Evolutionary conservation across 2,888 invertebrate genomes (phyloP), one percentile per base, ranked within the genome.

Genomic region (Pristionchus maxplancki): DNA sequence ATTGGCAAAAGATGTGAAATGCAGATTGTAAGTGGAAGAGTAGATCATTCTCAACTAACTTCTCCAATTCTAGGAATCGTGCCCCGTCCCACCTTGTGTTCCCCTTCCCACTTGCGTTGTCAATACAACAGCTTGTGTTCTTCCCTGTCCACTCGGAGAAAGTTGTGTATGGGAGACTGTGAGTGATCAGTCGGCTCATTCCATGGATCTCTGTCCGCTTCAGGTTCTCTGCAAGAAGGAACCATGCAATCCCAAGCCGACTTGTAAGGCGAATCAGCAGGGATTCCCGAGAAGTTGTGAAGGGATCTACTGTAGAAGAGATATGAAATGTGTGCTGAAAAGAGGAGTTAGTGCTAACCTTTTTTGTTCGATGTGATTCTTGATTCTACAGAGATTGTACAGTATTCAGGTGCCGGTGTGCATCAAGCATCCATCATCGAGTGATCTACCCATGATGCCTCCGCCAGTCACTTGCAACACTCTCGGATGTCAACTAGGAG

Each of bases 211-310:
- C 40, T n/a, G 31, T 15, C 24, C 34, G 9, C 24, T 13, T 78
- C 78, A 78, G 78, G 78, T 78, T 3, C 9, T 78, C 40, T 78
- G 78, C 78, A 78, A 78, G 78, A 78, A 78, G 24, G 78, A 37
- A n/a, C 78, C 78, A 11, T 78, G 78, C 78, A n/a, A 37, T 40
- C 78, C 78, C 4, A 20, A n/a, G 37, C 78, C 15, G 40, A 24
- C 40, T 9, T 78, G 78, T 20, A 64, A 31, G 31, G 31, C 3
- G 31, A 13, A 34, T 71, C 71, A 34, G 71, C 37, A 71, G 37
- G 37, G 71, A 71, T 71, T 71, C 9, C 44, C 78, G 15, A 44
- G 28, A n/a, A 44, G 28, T 44, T 44, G 44, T 78, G 78, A 78
- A 24, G 44, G 78, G 48, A 48, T 44, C 2, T 44, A 44, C 15